phyloP scores from a whole-genome alignment of 2,888 invertebrate species.

The Xestoiulus laeticollis region DNA sequence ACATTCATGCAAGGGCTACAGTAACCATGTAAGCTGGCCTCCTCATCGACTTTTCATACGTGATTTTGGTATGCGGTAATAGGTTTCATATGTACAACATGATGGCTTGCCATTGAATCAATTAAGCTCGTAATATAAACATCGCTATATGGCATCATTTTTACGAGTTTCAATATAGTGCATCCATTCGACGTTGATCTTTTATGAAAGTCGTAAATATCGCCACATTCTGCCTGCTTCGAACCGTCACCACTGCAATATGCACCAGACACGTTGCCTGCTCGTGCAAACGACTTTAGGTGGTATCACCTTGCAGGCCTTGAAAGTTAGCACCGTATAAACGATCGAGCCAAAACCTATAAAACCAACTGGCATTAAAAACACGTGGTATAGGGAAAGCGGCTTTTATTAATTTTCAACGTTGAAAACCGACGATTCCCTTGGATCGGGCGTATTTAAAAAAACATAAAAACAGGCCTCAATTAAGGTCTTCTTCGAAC shows the following conservation, averaged over 20 bases:
- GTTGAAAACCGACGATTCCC: background rate
- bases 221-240: background rate
- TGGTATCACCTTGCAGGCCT: background rate
- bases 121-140: slow-evolving; percentile 25
- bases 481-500: too few species aligned
- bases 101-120: slow-evolving; percentile 37
- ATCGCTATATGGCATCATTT: slow-evolving; percentile 32
- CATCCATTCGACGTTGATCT: slow-evolving; percentile 23
- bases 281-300: background rate
- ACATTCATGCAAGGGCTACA: background rate
- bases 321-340: background rate
- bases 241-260: background rate
- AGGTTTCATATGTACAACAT: slow-evolving; percentile 7
- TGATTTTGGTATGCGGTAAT: background rate
- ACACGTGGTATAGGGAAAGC: background rate
- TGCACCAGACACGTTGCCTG: background rate
- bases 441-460: background rate
- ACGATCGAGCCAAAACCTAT: background rate
- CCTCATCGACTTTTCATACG: slow-evolving; percentile 6
- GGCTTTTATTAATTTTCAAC: background rate
- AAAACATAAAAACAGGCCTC: background rate
- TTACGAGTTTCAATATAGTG: slow-evolving; percentile 29
- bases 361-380: background rate
- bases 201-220: slow-evolving; percentile 37
- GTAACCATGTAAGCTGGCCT: background rate